Base-by-base conservation (phyloP, 35 echinoderm and acorn worm genomes). In the Chiridota heheva region DNA sequence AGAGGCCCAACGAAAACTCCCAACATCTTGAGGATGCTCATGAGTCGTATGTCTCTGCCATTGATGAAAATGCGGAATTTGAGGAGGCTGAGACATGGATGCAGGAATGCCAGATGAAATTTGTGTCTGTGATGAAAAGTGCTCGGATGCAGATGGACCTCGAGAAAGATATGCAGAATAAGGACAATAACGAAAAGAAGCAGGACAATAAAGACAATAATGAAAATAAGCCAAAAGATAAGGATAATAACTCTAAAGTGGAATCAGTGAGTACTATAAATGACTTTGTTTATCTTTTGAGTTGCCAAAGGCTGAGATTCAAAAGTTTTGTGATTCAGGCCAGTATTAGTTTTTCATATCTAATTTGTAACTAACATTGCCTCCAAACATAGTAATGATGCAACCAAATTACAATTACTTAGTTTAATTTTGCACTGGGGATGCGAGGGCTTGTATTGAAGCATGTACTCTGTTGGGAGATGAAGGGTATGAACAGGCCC, bases 271-370 rank as follows among this genome's bases (percentile, higher is more conserved):
- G 26, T 41, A 43, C 40, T 26, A 67, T 81, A 20, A 67, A 67
- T 66, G 78, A 81, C 22, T 81, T 44, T 24, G 40, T 18, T 63
- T 64, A 43, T 81, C 12, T 7, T 81, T 78, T 78, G 74, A 81
- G 36, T 67, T 81, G 33, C 78, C 78, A 13, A 81, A 81, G 41
- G 22, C 78, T 27, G 48, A 42, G 26, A 81, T 81, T 15, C 78
- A 62, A 64, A 40, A 67, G 29, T 81, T 81, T 67, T 65, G 77
- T 63, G 77, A 81, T 81, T 42, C 77, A 64, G 1, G 77, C 36
- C 37, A 81, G 42, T 64, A 81, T 65, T 81, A 60, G 57, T 66
- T 63, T 81, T 81, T 81, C n/a, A 81, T 63, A 27, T 40, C 57
- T 40, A 81, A 81, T n/a, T 81, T 63, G 37, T 63, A 63, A 81